Percentiles rank a stretch among this genome's conserved stretches.
Conservation (phyloP, 1,140 invertebrate genomes). For the Euura lappo region DNA sequence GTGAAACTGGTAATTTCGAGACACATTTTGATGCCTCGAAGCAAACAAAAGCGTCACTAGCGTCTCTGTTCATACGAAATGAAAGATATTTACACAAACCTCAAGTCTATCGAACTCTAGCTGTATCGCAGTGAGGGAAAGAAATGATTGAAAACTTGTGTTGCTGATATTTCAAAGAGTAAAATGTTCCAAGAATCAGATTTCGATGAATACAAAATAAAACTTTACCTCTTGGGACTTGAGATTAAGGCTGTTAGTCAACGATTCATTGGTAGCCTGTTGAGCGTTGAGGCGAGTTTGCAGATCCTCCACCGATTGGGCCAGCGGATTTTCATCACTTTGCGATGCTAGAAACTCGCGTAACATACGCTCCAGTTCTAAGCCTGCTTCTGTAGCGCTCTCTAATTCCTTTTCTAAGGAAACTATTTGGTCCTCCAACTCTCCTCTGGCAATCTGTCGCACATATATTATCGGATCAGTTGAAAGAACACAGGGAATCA, state of each 20-base stretch:
- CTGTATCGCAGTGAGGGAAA: slow-evolving; percentile 34
- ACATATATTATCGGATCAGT: slow-evolving; percentile 43
- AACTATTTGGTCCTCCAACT: slow-evolving; percentile 66
- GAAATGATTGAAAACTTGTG: slow-evolving; percentile 18
- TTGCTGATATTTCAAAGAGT: background rate
- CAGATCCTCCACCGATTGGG: slow-evolving; percentile 67
- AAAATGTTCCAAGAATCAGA: no score
- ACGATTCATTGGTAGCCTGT: slow-evolving; percentile 59
- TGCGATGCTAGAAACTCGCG: slow-evolving; percentile 67
- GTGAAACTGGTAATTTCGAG: no score
- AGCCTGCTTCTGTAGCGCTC: slow-evolving; percentile 68
- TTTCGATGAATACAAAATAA: background rate
- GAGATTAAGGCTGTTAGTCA: slow-evolving; percentile 54
- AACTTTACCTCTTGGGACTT: slow-evolving; percentile 60
- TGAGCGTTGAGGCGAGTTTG: slow-evolving; percentile 68
- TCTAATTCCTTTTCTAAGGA: slow-evolving; percentile 69
- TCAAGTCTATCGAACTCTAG: slow-evolving; percentile 50
- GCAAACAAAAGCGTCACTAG: no score
- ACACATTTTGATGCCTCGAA: no score
- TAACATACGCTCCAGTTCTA: slow-evolving; percentile 70
- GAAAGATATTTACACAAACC: slow-evolving; percentile 34
- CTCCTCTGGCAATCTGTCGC: slow-evolving; percentile 53
- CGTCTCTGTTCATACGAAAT: no score
- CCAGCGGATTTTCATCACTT: slow-evolving; percentile 66
- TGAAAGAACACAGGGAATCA: slow-evolving; percentile 52